These are phyloP conservation scores for Monarcha castaneiventris DNA, from an alignment of 2,113 vertebrate species.

Conservation along the genomic window DNA sequence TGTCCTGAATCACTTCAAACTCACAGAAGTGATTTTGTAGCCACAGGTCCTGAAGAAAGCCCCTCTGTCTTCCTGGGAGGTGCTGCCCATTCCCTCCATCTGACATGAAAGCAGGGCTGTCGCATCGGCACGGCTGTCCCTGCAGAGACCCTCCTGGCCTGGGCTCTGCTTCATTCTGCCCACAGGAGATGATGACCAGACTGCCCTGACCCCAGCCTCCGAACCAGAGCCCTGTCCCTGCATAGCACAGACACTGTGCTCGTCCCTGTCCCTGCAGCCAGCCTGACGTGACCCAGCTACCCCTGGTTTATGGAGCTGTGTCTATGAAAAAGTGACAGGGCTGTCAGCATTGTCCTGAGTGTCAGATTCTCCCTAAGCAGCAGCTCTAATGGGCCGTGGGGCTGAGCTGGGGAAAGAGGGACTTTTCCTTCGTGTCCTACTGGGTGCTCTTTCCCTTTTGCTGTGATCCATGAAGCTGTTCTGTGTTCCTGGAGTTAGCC, in stretches of 20 bases:
- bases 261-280: rapidly evolving
- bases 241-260: not conserved
- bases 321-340: not conserved
- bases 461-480: not conserved
- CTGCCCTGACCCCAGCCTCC: not conserved
- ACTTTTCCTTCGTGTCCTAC: not conserved
- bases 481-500: not conserved
- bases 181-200: not conserved
- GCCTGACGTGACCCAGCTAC: not conserved
- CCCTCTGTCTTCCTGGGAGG: not conserved
- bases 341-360: not conserved
- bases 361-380: not conserved
- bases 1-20: rapidly evolving
- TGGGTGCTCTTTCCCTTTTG: not conserved
- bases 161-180: not conserved
- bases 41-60: not conserved
- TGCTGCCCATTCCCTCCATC: not conserved
- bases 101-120: not conserved
- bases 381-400: rapidly evolving
- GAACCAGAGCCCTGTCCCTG: rapidly evolving
- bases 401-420: not conserved
- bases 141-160: not conserved
- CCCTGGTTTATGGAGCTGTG: not conserved
- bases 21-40: not conserved
- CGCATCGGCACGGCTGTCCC: rapidly evolving